A percentile compares a stretch with the other conserved stretches of the same genome.
phyloP scores from a whole-genome alignment of 2,888 invertebrate genomes.

The Cantharis lateralis region DNA sequence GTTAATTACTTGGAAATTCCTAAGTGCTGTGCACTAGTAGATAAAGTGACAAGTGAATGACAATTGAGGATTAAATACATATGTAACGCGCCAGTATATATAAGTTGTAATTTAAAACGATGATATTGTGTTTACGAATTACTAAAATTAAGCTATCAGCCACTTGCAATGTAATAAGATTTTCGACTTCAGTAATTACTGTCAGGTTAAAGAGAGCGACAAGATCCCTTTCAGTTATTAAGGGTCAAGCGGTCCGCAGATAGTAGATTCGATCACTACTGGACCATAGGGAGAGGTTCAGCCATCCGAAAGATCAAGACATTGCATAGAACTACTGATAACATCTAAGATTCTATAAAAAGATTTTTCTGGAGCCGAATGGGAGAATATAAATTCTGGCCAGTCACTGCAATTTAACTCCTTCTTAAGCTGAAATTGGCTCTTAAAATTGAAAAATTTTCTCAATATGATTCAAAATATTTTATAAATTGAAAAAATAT shows the following conservation, averaged over 20 bases:
- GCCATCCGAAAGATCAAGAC: constrained; percentile 14
- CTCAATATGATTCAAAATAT: background rate
- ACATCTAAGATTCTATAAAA: constrained; percentile 18
- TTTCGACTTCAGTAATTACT: constrained; percentile 21
- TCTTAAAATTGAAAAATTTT: constrained; percentile 1
- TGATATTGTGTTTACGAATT: constrained; percentile 10
- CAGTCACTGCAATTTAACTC: background rate
- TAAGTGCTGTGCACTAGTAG: background rate
- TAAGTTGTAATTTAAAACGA: constrained; percentile 6
- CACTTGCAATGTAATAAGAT: constrained; percentile 15
- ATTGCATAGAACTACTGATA: constrained; percentile 18
- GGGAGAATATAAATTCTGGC: constrained; percentile 20
- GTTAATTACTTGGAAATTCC: background rate
- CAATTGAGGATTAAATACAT: background rate
- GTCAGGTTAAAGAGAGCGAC: constrained; percentile 19
- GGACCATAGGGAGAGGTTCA: constrained; percentile 15
- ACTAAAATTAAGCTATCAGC: constrained; percentile 13
- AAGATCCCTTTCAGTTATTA: constrained; percentile 21
- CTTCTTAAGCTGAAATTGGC: background rate
- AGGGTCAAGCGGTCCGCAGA: constrained; percentile 23
- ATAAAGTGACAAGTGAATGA: background rate
- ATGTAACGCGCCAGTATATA: constrained; percentile 1
- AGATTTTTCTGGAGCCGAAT: constrained; percentile 19
- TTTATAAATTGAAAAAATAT: background rate
- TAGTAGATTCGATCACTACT: constrained; percentile 14